phyloP scores from a whole-genome alignment of 2,888 invertebrate genomes.

The Norana najaformis region DNA sequence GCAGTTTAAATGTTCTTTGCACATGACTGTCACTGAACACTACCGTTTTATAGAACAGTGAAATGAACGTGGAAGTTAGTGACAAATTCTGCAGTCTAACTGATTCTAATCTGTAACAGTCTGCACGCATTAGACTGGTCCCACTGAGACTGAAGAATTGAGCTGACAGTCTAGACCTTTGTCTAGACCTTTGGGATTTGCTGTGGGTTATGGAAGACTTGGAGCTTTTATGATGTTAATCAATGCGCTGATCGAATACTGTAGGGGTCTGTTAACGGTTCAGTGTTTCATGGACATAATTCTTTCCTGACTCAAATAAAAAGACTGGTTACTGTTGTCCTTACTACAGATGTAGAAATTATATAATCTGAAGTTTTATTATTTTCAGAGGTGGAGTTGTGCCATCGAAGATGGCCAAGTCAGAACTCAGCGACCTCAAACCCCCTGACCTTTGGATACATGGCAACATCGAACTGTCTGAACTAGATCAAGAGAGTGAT shows the following conservation, averaged over 20 bases:
- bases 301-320: background rate
- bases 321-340: background rate
- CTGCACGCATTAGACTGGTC: background rate
- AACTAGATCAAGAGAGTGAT: conserved; percentile 18
- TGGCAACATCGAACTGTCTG: conserved; percentile 29
- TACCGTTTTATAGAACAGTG: background rate
- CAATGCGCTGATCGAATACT: too few species aligned
- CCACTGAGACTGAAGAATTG: background rate
- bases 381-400: background rate
- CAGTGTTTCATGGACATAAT: background rate
- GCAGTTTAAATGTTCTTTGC: background rate
- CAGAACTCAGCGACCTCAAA: conserved; percentile 27
- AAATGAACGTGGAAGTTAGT: background rate
- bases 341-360: background rate
- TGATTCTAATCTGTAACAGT: background rate
- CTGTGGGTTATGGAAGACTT: background rate
- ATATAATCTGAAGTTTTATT: background rate
- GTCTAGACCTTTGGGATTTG: too few species aligned
- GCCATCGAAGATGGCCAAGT: conserved; percentile 7
- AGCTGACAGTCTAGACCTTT: background rate
- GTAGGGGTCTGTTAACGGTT: background rate
- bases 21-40: background rate
- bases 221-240: too few species aligned
- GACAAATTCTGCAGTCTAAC: too few species aligned
- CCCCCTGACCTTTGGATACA: conserved; percentile 36